Percentiles rank a stretch among this genome's conserved stretches.
Conservation (phyloP, 2,113 vertebrate genomes). For the Haliaeetus leucogaster region DNA sequence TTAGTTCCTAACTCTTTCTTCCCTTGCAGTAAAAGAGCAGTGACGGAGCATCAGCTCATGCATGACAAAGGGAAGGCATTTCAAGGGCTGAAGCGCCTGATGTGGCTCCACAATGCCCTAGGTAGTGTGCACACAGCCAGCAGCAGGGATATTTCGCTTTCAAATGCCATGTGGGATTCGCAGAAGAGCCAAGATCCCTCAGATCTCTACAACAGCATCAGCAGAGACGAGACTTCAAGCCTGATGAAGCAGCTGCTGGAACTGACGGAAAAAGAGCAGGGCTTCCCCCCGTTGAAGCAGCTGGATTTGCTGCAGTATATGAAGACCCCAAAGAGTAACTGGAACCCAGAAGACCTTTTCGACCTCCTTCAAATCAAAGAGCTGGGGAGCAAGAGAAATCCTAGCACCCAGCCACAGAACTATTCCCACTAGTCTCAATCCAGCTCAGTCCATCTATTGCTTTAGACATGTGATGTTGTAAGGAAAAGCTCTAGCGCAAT, state of each 20-base stretch:
- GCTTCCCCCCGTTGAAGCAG: not conserved
- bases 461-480: not conserved
- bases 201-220: not conserved
- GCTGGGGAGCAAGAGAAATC: not conserved
- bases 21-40: slow-evolving; percentile 73
- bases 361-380: not conserved
- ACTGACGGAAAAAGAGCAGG: not conserved
- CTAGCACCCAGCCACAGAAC: not conserved
- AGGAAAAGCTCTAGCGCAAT: not conserved
- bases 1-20: not conserved
- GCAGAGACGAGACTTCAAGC: not conserved
- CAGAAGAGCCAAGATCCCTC: not conserved
- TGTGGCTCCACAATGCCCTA: slow-evolving; percentile 78
- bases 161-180: not conserved
- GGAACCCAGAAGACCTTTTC: not conserved
- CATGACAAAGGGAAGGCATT: slow-evolving; percentile 75
- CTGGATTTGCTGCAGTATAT: not conserved
- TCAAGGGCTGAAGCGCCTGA: slow-evolving; percentile 79
- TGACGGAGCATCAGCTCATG: slow-evolving; percentile 81
- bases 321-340: not conserved
- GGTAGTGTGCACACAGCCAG: slow-evolving; percentile 77
- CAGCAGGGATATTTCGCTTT: not conserved
- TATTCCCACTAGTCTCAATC: not conserved
- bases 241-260: not conserved
- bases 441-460: not conserved